phyloP scores from a whole-genome alignment of 2,888 invertebrate species.

The Tetropium fuscum region DNA sequence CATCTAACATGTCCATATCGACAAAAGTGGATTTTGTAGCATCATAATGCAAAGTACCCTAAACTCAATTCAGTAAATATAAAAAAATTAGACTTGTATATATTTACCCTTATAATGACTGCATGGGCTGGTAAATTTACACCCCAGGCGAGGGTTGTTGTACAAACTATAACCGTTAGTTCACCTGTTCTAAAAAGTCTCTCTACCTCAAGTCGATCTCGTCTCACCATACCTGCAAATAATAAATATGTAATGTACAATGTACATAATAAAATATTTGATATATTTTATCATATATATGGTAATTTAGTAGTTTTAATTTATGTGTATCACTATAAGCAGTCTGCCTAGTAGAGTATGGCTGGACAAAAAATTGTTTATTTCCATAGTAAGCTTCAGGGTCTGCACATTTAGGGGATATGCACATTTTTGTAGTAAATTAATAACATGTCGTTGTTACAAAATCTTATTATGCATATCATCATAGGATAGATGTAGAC shows the following conservation, averaged over 20 bases:
- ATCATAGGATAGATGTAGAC: no score
- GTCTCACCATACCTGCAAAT: slow-evolving; percentile 70
- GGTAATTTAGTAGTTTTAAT: no score
- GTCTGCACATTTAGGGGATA: no score
- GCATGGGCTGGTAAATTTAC: slow-evolving; percentile 99
- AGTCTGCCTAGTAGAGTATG: no score
- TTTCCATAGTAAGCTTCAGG: no score
- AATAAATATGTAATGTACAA: not conserved
- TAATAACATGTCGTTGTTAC: no score
- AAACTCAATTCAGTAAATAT: slow-evolving; percentile 35
- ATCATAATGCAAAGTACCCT: slow-evolving; percentile 98
- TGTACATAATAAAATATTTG: not conserved
- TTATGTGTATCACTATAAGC: no score
- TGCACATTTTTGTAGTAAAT: no score
- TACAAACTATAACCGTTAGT: slow-evolving; percentile 92
- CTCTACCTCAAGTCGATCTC: slow-evolving; percentile 69
- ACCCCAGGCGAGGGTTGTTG: slow-evolving; percentile 99
- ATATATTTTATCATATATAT: no score
- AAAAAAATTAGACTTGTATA: not conserved
- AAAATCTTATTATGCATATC: no score
- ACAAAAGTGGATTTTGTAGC: slow-evolving; percentile 94
- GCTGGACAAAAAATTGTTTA: no score
- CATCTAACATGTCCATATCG: slow-evolving; percentile 96
- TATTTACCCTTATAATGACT: slow-evolving; percentile 88
- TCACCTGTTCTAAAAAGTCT: slow-evolving; percentile 90